These are phyloP conservation scores for Palloptera scutellata DNA, from an alignment of 2,888 invertebrate genomes.

Conservation along the genomic window DNA sequence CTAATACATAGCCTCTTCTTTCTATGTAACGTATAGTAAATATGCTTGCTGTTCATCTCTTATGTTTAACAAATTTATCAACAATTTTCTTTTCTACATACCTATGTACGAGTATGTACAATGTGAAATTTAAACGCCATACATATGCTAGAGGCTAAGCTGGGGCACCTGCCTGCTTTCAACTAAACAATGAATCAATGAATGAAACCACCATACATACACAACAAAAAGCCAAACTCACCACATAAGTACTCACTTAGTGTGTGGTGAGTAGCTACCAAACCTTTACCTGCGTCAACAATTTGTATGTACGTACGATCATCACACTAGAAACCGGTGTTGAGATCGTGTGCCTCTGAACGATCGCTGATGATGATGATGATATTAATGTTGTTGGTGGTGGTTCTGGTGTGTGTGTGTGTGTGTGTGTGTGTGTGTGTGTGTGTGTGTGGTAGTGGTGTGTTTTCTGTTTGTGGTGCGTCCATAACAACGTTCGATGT, in stretches of 20 bases:
- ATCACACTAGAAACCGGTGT: too few relatives aligned
- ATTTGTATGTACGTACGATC: too few relatives aligned
- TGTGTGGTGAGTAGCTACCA: slow-evolving; percentile 24
- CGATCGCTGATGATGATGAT: not conserved
- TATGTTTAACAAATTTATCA: slow-evolving; percentile 23
- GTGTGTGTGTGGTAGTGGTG: too few relatives aligned
- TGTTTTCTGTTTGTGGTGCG: too few relatives aligned
- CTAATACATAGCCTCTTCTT: too few relatives aligned
- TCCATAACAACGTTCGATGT: too few relatives aligned
- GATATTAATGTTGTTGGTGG: slow-evolving; percentile 3
- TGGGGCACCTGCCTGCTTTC: not conserved
- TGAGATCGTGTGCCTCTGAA: too few relatives aligned
- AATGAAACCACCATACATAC: too few relatives aligned
- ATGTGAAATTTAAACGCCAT: not conserved
- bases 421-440: too few relatives aligned
- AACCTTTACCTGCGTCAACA: slow-evolving; percentile 46
- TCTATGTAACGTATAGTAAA: not conserved
- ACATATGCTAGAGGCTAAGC: not conserved
- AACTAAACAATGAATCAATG: too few relatives aligned
- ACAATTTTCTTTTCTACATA: slow-evolving; percentile 13
- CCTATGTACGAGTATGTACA: not conserved
- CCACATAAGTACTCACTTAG: too few relatives aligned
- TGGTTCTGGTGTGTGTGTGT: too few relatives aligned
- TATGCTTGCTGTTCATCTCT: slow-evolving; percentile 25
- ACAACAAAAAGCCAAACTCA: not conserved